phyloP scores from a whole-genome alignment of 2,888 invertebrate genomes.

The Sphaeridia pumilis region DNA sequence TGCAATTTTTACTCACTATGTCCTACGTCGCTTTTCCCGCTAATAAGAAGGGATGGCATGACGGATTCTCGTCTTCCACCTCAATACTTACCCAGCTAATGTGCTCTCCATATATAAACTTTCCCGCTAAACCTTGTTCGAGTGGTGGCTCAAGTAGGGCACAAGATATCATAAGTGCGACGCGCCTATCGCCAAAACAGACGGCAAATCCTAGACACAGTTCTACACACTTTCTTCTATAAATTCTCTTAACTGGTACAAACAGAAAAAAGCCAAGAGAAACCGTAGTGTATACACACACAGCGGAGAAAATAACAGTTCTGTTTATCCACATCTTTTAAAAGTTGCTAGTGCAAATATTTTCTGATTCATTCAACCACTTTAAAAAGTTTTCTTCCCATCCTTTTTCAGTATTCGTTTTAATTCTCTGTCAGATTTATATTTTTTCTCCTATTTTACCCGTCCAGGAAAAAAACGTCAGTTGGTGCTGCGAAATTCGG shows the following conservation, averaged over 20 bases:
- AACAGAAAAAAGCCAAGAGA: too few species aligned
- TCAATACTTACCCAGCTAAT: conserved; percentile 9
- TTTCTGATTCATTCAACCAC: neutral
- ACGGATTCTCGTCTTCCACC: conserved; percentile 11
- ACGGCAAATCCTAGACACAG: too few species aligned
- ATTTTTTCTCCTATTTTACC: too few species aligned
- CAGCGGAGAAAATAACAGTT: neutral
- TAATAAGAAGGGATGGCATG: conserved; percentile 14
- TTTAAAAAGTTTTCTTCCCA: neutral
- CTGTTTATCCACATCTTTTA: neutral
- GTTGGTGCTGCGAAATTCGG: too few species aligned
- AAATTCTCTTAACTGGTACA: too few species aligned
- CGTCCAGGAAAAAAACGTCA: too few species aligned
- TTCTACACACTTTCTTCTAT: too few species aligned
- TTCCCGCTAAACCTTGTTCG: too few species aligned
- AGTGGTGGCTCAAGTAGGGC: too few species aligned
- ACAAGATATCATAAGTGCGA: too few species aligned
- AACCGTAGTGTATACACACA: neutral
- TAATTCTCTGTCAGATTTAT: too few species aligned
- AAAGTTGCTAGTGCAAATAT: neutral
- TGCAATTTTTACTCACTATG: conserved; percentile 12
- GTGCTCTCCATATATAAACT: neutral
- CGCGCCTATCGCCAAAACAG: too few species aligned
- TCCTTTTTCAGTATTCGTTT: neutral
- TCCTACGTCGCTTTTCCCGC: conserved; percentile 14